These are phyloP conservation scores for Malthinus flaveolus DNA, from an alignment of 2,888 invertebrate species.

Conservation along the genomic window DNA sequence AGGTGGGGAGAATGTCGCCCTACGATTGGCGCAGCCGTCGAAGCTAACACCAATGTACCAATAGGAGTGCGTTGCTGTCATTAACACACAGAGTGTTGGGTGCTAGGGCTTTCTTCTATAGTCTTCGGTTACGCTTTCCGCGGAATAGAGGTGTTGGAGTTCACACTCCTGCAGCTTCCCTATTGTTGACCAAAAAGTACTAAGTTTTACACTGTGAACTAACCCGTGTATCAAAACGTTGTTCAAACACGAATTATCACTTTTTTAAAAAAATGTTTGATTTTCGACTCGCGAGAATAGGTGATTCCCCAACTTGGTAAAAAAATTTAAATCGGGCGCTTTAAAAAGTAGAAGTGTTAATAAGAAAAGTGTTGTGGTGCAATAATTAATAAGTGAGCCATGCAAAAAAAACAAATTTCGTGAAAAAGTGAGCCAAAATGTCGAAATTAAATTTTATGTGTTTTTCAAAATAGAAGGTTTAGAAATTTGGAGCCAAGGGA, in stretches of 20 bases:
- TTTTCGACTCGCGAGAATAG: too few species aligned
- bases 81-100: slow-evolving; percentile 55
- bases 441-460: too few species aligned
- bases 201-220: background rate
- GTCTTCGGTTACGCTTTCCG: slow-evolving; percentile 52
- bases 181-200: slow-evolving; percentile 21
- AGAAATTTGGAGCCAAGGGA: slow-evolving; percentile 8
- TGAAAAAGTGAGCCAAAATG: background rate
- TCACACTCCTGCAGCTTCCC: slow-evolving; percentile 42
- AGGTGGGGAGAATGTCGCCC: slow-evolving; percentile 54
- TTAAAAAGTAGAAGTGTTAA: background rate
- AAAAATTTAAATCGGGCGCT: background rate
- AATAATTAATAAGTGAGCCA: background rate
- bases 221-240: background rate
- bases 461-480: too few species aligned
- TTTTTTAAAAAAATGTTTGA: background rate
- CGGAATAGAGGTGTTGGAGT: slow-evolving; percentile 52
- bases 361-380: background rate
- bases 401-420: background rate
- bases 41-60: slow-evolving; percentile 51
- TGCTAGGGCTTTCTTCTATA: slow-evolving; percentile 51
- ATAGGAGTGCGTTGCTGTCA: slow-evolving; percentile 53
- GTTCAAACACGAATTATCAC: too few species aligned
- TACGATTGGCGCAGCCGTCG: slow-evolving; percentile 50
- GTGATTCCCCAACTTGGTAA: background rate